A percentile compares a stretch with the other conserved stretches of the same genome.
Conservation (phyloP, 2,888 invertebrate species). For the Cerceris rybyensis region DNA sequence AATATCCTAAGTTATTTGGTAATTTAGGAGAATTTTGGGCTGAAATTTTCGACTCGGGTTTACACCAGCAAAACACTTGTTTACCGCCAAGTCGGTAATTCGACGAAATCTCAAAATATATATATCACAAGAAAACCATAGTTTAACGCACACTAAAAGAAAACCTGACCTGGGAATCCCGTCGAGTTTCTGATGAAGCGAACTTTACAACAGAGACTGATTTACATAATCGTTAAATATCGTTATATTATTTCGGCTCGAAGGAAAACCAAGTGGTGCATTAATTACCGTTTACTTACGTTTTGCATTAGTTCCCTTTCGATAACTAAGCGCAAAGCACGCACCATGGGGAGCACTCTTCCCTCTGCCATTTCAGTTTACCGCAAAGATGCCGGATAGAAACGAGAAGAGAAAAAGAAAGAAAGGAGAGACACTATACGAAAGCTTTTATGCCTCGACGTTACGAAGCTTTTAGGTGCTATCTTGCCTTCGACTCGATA, state of each 20-base stretch:
- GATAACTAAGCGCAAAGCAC: constrained; percentile 31
- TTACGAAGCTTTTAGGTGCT: constrained; percentile 44
- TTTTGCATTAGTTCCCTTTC: constrained; percentile 45
- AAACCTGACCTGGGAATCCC: neutral
- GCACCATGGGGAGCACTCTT: neutral
- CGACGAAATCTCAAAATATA: too few relatives aligned
- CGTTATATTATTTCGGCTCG: constrained; percentile 24
- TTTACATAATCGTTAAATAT: constrained; percentile 29
- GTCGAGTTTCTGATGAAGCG: neutral
- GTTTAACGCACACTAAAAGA: neutral
- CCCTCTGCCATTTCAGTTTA: constrained; percentile 15
- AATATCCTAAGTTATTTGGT: too few relatives aligned
- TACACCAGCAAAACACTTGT: too few relatives aligned
- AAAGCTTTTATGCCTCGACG: constrained; percentile 7
- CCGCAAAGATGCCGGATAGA: neutral
- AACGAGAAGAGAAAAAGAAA: neutral
- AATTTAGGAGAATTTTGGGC: too few relatives aligned
- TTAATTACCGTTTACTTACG: constrained; percentile 52
- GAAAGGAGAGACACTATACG: neutral
- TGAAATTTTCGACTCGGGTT: too few relatives aligned
- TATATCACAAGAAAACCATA: too few relatives aligned
- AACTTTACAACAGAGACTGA: neutral
- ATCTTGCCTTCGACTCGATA: constrained; percentile 23
- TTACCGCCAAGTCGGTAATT: too few relatives aligned
- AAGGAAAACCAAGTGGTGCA: constrained; percentile 21